phyloP scores from a whole-genome alignment of 2,797 vertebrate genomes.

The Syngnathus acus region DNA sequence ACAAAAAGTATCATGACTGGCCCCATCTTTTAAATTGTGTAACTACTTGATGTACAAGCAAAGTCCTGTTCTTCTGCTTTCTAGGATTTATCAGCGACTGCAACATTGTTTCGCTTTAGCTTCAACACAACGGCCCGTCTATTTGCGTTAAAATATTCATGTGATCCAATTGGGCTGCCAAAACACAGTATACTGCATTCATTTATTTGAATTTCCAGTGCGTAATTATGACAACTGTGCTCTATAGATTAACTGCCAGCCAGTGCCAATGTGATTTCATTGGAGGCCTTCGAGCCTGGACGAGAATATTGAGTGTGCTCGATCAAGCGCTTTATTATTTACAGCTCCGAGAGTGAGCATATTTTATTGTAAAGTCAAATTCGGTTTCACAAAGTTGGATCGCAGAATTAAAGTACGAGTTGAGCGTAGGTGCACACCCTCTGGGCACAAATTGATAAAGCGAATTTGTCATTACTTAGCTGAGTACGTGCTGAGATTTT shows the following conservation, averaged over 20 bases:
- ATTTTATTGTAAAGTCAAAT: neutral
- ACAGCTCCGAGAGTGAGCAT: neutral
- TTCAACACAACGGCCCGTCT: neutral
- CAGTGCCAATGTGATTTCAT: neutral
- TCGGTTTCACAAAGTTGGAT: neutral
- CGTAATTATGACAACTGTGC: neutral
- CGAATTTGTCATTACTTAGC: slow-evolving; percentile 1
- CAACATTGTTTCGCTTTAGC: neutral
- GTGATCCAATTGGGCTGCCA: neutral
- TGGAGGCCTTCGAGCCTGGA: neutral
- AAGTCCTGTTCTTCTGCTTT: neutral
- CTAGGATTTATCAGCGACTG: neutral
- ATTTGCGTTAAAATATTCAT: neutral
- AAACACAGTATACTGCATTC: neutral
- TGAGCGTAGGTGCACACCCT: neutral
- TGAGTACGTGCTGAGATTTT: neutral
- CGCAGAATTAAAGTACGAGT: neutral
- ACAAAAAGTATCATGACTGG: no score
- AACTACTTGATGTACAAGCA: no score
- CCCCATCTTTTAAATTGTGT: no score
- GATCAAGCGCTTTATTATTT: neutral
- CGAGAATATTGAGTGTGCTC: neutral
- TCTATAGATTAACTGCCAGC: neutral
- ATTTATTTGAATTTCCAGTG: neutral
- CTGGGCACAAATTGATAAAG: neutral